Base-by-base conservation (phyloP, 2,113 vertebrate species). In the Cephalopterus ornatus region DNA sequence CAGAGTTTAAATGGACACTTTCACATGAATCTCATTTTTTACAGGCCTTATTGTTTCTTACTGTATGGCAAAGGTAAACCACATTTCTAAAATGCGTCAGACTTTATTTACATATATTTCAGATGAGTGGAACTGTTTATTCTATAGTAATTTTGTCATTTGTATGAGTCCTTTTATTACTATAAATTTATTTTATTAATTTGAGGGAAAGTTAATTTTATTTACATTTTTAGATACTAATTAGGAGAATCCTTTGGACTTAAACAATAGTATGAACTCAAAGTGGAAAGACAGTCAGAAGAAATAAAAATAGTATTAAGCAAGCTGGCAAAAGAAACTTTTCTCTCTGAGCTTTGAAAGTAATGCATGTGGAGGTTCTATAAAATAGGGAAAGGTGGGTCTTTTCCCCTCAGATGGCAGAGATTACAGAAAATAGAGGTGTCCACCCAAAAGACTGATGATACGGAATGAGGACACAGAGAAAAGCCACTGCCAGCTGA, bases 1-100 rank as follows among this genome's bases (percentile, higher is more conserved):
- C 73, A 75, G 47, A 22, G 37, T 84, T 95, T 85, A 93, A 76
- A 91, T 52, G 47, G 72, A 85, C 52, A 88, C 35, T 88, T 68
- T 79, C 66, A 83, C 56, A 80, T 30, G 23, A 88, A 56, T 5
- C 16, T 58, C 8, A 20, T 59, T 50, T 92, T 89, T 89, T 74
- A 63, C 87, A 95, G 9, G 5, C 19, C 0, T 2, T 12, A 21
- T 63, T 12, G n/a, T 74, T 92, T 77, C 76, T 84, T 52, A 74
- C 17, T 52, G 30, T 8, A 1, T 44, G 20, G 9, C 33, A 77
- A 91, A 85, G n/a, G 85, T 80, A 93, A 87, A 58, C 14, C 27
- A 27, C 22, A 50, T 67, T 80, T 56, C 18, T 59, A 61, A 35
- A 74, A 52, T 1, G 1, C 77, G n/a, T 77, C 20, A 59, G 63